Percentiles rank a stretch among this genome's conserved stretches.
These are phyloP conservation scores for Trichacis sp. DNA, from an alignment of 2,888 invertebrate genomes.

Conservation along the genomic window DNA sequence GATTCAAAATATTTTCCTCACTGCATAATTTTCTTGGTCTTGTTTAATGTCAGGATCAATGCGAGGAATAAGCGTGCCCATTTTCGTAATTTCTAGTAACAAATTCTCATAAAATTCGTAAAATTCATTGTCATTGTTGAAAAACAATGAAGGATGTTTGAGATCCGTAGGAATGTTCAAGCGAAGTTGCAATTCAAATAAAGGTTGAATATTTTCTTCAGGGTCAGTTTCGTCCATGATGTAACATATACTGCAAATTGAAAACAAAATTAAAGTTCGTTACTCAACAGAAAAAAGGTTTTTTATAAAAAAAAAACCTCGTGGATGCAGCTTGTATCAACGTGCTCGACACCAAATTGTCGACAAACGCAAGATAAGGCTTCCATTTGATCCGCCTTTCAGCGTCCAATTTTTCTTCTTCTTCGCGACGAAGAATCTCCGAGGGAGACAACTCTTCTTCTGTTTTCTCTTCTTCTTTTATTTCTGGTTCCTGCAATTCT, in stretches of 20 bases:
- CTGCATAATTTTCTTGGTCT: constrained; percentile 57
- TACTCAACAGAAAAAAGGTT: too few relatives aligned
- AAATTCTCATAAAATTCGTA: constrained; percentile 77
- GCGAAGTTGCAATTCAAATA: constrained; percentile 83
- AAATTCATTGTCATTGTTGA: constrained; percentile 77
- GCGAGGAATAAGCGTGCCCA: constrained; percentile 79
- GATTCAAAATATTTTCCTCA: constrained; percentile 38
- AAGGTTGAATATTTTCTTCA: constrained; percentile 74
- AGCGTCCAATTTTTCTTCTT: constrained; percentile 66
- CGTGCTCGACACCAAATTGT: constrained; percentile 73
- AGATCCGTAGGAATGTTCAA: constrained; percentile 80
- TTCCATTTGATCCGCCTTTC: constrained; percentile 70
- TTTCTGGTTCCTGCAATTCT: constrained; percentile 20
- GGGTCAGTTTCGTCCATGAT: constrained; percentile 75
- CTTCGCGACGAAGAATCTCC: constrained; percentile 51
- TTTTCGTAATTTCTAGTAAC: constrained; percentile 82
- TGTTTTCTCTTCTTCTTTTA: constrained; percentile 40
- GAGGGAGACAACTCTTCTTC: constrained; percentile 48
- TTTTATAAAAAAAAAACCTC: constrained; percentile 52
- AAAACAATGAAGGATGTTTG: constrained; percentile 80
- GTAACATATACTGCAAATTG: constrained; percentile 70
- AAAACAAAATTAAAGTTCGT: neutral
- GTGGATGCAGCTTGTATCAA: constrained; percentile 71
- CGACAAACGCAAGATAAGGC: constrained; percentile 76
- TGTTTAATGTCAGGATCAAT: constrained; percentile 59